phyloP scores from a whole-genome alignment of 2,797 vertebrate species.

The Sorex maritimensis region DNA sequence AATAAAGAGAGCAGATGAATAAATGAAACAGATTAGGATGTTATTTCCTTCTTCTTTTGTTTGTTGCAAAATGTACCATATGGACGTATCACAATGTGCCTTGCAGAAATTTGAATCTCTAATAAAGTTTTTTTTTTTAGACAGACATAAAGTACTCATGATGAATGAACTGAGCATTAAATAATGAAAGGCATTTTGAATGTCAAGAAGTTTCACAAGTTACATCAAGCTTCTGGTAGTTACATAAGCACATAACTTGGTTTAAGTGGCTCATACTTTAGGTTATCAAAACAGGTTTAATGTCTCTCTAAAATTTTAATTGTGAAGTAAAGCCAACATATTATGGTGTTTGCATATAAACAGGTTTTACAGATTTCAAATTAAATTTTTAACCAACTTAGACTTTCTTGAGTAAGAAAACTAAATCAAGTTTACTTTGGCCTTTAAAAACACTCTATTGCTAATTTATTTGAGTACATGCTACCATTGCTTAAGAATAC shows the following conservation, averaged over 20 bases:
- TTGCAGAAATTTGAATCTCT: slow-evolving; percentile 82
- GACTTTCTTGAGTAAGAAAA: slow-evolving; percentile 54
- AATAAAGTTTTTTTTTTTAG: slow-evolving; percentile 69
- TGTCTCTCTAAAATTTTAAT: slow-evolving; percentile 26
- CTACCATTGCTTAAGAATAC: background rate
- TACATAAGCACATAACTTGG: slow-evolving; percentile 67
- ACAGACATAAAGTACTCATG: slow-evolving; percentile 78
- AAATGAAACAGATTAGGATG: slow-evolving; percentile 80
- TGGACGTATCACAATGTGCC: slow-evolving; percentile 82
- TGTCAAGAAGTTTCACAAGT: slow-evolving; percentile 68
- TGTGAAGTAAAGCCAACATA: slow-evolving; percentile 54
- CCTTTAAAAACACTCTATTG: slow-evolving; percentile 58
- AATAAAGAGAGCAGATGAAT: slow-evolving; percentile 83
- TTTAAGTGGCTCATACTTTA: slow-evolving; percentile 61
- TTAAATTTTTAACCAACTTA: slow-evolving; percentile 75
- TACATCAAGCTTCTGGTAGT: slow-evolving; percentile 70
- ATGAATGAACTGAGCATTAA: slow-evolving; percentile 82
- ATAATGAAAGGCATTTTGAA: slow-evolving; percentile 70
- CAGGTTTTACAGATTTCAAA: slow-evolving; percentile 60
- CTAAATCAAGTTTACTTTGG: slow-evolving; percentile 59
- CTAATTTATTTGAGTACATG: slow-evolving; percentile 39
- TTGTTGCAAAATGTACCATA: slow-evolving; percentile 83
- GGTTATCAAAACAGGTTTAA: slow-evolving; percentile 64
- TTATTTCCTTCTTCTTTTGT: slow-evolving; percentile 83
- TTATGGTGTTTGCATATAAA: slow-evolving; percentile 32